Evolutionary conservation across 2,888 invertebrate species (phyloP).

Genomic region (Hypomecis punctinalis): DNA sequence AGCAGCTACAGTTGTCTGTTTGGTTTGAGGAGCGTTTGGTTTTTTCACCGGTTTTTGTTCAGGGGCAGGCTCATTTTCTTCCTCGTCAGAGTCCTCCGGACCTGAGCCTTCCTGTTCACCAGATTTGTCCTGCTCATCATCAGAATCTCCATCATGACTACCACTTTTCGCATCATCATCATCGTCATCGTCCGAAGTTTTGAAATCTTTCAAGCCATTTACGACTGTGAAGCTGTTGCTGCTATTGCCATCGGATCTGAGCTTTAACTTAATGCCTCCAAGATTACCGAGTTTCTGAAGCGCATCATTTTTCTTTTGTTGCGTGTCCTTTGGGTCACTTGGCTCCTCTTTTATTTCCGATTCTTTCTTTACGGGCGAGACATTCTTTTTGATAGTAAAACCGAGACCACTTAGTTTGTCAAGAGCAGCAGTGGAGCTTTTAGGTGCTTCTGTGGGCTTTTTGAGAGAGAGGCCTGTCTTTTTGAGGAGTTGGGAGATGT

Average conservation of each 20-base stretch:
- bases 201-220: constrained; percentile 77
- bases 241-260: constrained; percentile 76
- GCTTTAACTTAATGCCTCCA: constrained; percentile 78
- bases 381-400: constrained; percentile 76
- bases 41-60: constrained; percentile 34
- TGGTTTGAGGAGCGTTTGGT: constrained; percentile 13
- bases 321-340: constrained; percentile 27
- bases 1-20: constrained; percentile 20
- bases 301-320: constrained; percentile 50
- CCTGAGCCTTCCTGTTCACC: constrained; percentile 51
- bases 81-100: constrained; percentile 55
- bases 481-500: constrained; percentile 73
- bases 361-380: constrained; percentile 72
- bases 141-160: constrained; percentile 57
- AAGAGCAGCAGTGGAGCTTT: constrained; percentile 65
- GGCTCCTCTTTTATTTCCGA: constrained; percentile 53
- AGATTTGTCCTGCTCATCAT: constrained; percentile 55
- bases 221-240: constrained; percentile 75
- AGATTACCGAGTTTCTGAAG: constrained; percentile 74
- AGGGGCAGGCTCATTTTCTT: constrained; percentile 40
- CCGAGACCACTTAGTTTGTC: constrained; percentile 76
- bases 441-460: constrained; percentile 59
- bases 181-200: constrained; percentile 75
- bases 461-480: constrained; percentile 73
- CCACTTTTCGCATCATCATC: constrained; percentile 62